Base-by-base conservation (phyloP, 2,888 invertebrate species). In the Ceramica pisi region DNA sequence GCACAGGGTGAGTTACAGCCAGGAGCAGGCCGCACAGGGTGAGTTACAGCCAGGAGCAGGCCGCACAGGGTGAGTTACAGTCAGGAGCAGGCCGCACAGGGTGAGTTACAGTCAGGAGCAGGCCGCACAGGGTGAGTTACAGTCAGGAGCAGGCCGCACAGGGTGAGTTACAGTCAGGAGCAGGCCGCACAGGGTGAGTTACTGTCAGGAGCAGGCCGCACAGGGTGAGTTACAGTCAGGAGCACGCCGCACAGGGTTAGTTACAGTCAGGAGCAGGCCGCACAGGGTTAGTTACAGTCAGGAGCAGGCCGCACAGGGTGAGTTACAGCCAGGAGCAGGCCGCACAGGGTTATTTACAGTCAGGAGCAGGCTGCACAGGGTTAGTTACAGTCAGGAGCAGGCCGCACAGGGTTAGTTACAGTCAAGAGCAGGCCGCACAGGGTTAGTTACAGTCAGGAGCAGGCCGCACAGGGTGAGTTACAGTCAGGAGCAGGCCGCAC, bases 381-480 rank as follows among this genome's bases (percentile, higher is more conserved):
- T 75, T 31, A 9, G n/a, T 56, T 4, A n/a, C 56, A 81, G 65
- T 31, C 65, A 59, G 26, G 78, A 68, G 8, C 53, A 35, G 16
- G 2, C 35, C 16, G 53, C 10, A 16, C 50, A 23, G 9, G 80
- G 71, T 75, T 31, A 9, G n/a, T 56, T 4, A n/a, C 56, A 81
- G 65, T 31, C 65, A 59, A 21, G 78, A 68, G 8, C 53, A 35
- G 16, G 2, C 35, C 16, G 53, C 10, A 16, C 50, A 23, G 9
- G 80, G 71, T 75, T 31, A 9, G n/a, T 56, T 4, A n/a, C 56
- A 81, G 65, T 31, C 65, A 59, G 26, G 78, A 68, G 8, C 53
- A 35, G 16, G 2, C 35, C 16, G 53, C 10, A 16, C 50, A 23
- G 9, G 80, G 71, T 75, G 38, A 9, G n/a, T 56, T 4, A n/a